Conservation (phyloP, 2,797 vertebrate genomes). For the Falco naumanni region DNA sequence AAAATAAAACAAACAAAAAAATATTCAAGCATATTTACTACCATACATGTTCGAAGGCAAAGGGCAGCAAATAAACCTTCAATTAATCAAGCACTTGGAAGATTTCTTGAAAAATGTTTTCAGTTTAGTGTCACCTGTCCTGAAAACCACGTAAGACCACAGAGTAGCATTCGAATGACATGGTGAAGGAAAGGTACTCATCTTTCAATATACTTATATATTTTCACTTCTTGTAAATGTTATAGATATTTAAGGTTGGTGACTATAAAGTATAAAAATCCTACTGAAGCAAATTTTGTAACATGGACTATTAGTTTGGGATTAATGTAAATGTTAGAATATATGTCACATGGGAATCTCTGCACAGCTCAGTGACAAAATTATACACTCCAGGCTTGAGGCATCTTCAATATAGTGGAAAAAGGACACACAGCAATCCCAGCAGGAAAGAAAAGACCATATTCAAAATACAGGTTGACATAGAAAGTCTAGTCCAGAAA, state of each 20-base stretch:
- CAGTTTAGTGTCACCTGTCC: neutral
- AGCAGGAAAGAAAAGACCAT: neutral
- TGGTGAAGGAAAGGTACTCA: neutral
- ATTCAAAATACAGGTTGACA: neutral
- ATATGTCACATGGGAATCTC: neutral
- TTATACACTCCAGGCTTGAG: neutral
- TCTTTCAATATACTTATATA: neutral
- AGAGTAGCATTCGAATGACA: neutral
- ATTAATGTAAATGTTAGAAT: neutral
- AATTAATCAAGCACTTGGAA: neutral
- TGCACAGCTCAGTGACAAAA: neutral
- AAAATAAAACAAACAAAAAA: neutral
- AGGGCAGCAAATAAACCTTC: neutral
- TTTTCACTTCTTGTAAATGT: neutral
- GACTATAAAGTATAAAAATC: neutral
- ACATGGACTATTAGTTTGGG: neutral
- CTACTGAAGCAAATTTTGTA: neutral
- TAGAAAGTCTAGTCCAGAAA: neutral
- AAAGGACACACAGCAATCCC: neutral
- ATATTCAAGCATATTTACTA: neutral
- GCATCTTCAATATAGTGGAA: neutral
- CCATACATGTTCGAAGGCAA: neutral
- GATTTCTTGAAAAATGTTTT: neutral
- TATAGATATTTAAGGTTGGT: neutral
- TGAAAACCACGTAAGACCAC: neutral